phyloP scores from a whole-genome alignment of 1,140 invertebrate genomes.

The Cyclargus thomasi region DNA sequence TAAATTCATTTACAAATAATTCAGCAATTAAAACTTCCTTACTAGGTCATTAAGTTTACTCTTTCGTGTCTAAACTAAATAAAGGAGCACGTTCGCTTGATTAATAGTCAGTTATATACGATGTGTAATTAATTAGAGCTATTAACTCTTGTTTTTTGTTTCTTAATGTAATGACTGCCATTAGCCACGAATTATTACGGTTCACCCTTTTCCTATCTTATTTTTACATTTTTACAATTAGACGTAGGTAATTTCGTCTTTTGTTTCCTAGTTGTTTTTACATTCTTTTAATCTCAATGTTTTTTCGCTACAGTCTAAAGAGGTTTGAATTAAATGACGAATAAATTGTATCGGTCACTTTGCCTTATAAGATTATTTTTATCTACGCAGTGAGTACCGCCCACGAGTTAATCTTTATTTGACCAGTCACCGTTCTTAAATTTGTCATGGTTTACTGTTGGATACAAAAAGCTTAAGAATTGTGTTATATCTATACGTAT shows the following conservation, averaged over 20 bases:
- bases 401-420: not conserved
- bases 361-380: not conserved
- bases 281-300: not conserved
- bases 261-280: not conserved
- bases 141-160: not conserved
- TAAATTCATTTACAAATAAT: not conserved
- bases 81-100: not conserved
- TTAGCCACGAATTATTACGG: not conserved
- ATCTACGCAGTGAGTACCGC: not conserved
- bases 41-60: constrained; percentile 1
- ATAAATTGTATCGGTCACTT: not conserved
- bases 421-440: not conserved
- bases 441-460: not conserved
- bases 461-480: not conserved
- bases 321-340: not conserved
- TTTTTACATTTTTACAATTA: not conserved
- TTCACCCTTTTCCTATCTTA: not conserved
- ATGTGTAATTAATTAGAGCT: not conserved
- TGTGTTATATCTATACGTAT: too few relatives aligned
- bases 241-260: not conserved
- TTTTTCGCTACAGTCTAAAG: not conserved
- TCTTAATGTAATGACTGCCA: not conserved
- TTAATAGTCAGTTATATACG: not conserved
- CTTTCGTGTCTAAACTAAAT: constrained; percentile 1
- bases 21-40: constrained; percentile 1